Conservation (phyloP, 2,113 vertebrate genomes). For the Microcebus jonahi region DNA sequence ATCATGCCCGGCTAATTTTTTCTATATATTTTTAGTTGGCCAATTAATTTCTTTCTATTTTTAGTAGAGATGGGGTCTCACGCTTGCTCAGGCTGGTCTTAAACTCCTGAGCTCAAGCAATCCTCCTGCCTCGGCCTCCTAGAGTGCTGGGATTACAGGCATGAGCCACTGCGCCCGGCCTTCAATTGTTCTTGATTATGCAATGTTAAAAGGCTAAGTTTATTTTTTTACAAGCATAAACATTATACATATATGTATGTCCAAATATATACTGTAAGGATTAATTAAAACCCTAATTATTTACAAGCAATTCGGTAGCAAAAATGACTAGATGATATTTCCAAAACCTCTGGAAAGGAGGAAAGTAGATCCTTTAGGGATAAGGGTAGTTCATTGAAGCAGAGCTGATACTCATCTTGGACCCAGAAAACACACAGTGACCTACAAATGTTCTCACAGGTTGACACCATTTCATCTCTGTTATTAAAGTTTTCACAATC, state of each 20-base stretch:
- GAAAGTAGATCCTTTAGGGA: neutral
- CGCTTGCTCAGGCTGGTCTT: too few relatives aligned
- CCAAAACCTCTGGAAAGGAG: neutral
- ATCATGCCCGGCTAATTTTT: too few relatives aligned
- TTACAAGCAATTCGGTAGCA: neutral
- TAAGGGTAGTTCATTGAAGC: neutral
- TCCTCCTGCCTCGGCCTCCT: too few relatives aligned
- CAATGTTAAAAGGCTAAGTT: slow-evolving; percentile 4
- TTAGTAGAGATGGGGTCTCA: too few relatives aligned
- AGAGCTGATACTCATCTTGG: neutral
- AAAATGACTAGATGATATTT: neutral
- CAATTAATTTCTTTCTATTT: too few relatives aligned
- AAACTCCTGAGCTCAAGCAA: too few relatives aligned
- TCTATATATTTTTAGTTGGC: too few relatives aligned
- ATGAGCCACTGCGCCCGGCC: too few relatives aligned
- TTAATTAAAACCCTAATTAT: neutral
- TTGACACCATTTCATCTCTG: neutral
- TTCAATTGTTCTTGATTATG: neutral
- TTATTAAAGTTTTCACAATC: neutral
- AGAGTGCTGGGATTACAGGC: too few relatives aligned
- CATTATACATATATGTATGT: neutral
- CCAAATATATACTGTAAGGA: neutral
- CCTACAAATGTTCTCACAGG: neutral
- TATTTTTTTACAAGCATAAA: neutral
- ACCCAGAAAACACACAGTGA: neutral